phyloP scores from a whole-genome alignment of 2,888 invertebrate genomes.

The Drosophila mettleri region DNA sequence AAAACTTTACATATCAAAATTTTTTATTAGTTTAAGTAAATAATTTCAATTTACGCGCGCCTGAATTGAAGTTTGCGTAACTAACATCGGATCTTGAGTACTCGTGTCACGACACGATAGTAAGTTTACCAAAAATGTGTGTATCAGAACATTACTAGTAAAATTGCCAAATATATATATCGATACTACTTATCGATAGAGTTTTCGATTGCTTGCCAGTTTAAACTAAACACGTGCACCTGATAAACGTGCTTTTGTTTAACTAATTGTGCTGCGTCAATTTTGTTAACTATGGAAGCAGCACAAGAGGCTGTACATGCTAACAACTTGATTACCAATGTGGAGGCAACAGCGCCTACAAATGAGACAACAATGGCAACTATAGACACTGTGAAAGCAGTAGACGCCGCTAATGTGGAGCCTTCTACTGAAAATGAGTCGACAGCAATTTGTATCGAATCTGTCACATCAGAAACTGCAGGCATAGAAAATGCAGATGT shows the following conservation, averaged over 20 bases:
- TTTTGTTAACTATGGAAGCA: constrained; percentile 14
- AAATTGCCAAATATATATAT: no score
- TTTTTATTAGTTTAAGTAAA: not conserved
- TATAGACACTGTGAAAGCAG: constrained; percentile 1
- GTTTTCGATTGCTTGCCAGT: constrained; percentile 5
- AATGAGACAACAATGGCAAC: not conserved
- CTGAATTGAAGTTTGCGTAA: not conserved
- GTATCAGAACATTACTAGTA: not conserved
- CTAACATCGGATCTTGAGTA: not conserved
- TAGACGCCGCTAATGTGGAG: not conserved
- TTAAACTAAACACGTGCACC: constrained; percentile 61
- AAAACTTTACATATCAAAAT: not conserved
- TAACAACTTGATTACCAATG: not conserved
- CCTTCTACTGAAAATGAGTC: constrained; percentile 6
- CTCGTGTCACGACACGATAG: not conserved
- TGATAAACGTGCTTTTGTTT: constrained; percentile 39
- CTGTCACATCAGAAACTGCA: constrained; percentile 2
- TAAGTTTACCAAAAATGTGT: no score
- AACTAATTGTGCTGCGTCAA: not conserved
- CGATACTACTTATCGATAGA: constrained; percentile 34
- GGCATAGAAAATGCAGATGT: not conserved
- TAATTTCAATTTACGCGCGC: not conserved
- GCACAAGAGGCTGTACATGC: constrained; percentile 28
- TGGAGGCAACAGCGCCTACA: no score
- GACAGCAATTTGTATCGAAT: not conserved